Evolutionary conservation across 2,888 invertebrate genomes (phyloP), one percentile per base, ranked within the genome.

Genomic region (Morpho deidamia): DNA sequence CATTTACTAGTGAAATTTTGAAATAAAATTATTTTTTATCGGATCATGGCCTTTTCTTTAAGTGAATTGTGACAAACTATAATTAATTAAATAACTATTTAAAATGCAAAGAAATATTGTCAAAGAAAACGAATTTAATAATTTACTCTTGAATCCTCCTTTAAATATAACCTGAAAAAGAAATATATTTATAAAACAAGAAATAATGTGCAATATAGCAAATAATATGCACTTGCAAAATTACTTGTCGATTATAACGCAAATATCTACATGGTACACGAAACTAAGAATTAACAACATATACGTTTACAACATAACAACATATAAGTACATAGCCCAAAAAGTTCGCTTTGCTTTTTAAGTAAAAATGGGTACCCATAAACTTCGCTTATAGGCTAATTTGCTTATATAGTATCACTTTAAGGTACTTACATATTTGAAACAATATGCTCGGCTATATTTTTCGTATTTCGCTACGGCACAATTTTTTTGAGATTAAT

Each of bases 131-230:
- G 23, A 23, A 23, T 23, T 23, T 5, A 23, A 23, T 23, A 23
- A 23, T 23, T 23, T 66, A 62, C 67, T 64, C 67, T 64, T 60
- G 69, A 64, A 72, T 58, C 44, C 51, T 58, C 60, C 56, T 45
- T 55, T 64, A 60, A 61, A 61, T 61, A 62, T 59, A 66, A 67
- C 75, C 84, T 84, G 84, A 64, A 84, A 84, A 63, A 64, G 69
- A 72, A 8, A 8, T n/a, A 11, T 40, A 8, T n/a, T 11, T 40
- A 40, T 40, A 37, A 40, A 9, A n/a, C 37, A 37, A 37, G 5
- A 10, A 37, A n/a, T 37, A 45, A 70, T 67, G 62, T 44, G 44
- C 35, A 48, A 44, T 42, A 23, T 54, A 53, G 33, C 46, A 23
- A 23, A 23, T 23, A 23, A 23, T 23, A 23, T 23, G 5, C 3